These are phyloP conservation scores for Drosophila setifemur DNA, from an alignment of 1,140 invertebrate genomes.

Conservation along the genomic window DNA sequence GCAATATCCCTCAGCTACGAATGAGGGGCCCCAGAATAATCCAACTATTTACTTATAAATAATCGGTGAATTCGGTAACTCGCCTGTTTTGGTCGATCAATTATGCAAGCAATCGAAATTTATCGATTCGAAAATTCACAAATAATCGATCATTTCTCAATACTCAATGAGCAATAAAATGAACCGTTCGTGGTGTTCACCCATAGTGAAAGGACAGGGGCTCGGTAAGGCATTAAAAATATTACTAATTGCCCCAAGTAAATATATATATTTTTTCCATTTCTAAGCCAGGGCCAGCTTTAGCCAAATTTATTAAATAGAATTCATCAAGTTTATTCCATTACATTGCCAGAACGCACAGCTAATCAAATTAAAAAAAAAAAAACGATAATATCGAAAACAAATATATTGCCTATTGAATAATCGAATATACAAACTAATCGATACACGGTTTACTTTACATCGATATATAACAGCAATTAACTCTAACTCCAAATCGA, in stretches of 20 bases:
- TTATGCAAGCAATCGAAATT: not conserved
- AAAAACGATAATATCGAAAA: constrained; percentile 3
- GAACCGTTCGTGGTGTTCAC: constrained; percentile 3
- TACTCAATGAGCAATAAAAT: constrained; percentile 3
- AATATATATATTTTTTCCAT: constrained; percentile 7
- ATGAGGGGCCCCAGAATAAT: constrained; percentile 4
- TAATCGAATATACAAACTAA: constrained; percentile 20
- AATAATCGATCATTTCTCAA: constrained; percentile 1
- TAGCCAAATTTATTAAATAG: constrained; percentile 14
- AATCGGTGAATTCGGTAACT: not conserved
- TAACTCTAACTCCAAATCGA: constrained; percentile 9
- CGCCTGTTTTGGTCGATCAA: not conserved
- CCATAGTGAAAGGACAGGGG: constrained; percentile 10
- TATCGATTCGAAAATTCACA: not conserved
- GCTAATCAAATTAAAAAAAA: constrained; percentile 31
- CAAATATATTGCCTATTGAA: constrained; percentile 15
- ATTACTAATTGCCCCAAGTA: not conserved
- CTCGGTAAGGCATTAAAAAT: not conserved
- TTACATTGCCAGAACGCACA: constrained; percentile 20
- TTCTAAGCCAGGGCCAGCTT: constrained; percentile 1
- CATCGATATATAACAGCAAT: constrained; percentile 24
- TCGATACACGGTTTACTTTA: constrained; percentile 29
- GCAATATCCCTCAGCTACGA: constrained; percentile 67
- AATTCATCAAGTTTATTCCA: not conserved
- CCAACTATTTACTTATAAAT: not conserved